These are phyloP conservation scores for Enteromius treurensis DNA, from an alignment of 2,797 vertebrate species.

Conservation along the genomic window DNA sequence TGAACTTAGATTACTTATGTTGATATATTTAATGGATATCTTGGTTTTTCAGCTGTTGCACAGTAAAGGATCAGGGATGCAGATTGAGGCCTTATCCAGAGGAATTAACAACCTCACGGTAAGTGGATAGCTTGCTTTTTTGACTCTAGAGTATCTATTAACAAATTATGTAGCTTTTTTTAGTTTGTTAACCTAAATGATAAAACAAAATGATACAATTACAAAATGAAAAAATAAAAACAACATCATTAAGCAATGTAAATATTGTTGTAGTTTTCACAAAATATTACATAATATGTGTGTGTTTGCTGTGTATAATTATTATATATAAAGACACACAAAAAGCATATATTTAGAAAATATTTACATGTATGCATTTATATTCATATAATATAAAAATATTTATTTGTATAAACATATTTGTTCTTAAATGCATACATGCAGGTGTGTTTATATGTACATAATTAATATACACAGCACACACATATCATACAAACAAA, in stretches of 20 bases:
- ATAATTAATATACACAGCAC: too few species aligned
- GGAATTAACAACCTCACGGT: conserved; percentile 93
- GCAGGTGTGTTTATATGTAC: too few species aligned
- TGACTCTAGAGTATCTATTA: background rate
- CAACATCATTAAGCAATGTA: background rate
- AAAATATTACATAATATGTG: too few species aligned
- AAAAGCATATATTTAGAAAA: too few species aligned
- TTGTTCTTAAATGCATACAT: too few species aligned
- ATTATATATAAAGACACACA: too few species aligned
- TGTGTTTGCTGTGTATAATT: too few species aligned
- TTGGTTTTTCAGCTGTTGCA: conserved; percentile 87
- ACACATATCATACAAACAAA: too few species aligned
- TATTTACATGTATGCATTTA: too few species aligned
- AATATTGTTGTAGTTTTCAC: background rate
- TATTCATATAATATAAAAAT: too few species aligned
- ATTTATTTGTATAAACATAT: too few species aligned
- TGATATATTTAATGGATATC: conserved; percentile 41
- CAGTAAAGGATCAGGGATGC: conserved; percentile 84
- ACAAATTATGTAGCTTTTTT: background rate
- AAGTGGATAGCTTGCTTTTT: conserved; percentile 63
- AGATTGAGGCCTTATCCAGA: conserved; percentile 91
- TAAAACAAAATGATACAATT: background rate
- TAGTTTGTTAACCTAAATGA: background rate
- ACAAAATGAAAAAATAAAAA: background rate
- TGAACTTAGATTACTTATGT: background rate